These are phyloP conservation scores for Harpagifer antarcticus DNA, from an alignment of 2,797 vertebrate species.

Conservation along the genomic window DNA sequence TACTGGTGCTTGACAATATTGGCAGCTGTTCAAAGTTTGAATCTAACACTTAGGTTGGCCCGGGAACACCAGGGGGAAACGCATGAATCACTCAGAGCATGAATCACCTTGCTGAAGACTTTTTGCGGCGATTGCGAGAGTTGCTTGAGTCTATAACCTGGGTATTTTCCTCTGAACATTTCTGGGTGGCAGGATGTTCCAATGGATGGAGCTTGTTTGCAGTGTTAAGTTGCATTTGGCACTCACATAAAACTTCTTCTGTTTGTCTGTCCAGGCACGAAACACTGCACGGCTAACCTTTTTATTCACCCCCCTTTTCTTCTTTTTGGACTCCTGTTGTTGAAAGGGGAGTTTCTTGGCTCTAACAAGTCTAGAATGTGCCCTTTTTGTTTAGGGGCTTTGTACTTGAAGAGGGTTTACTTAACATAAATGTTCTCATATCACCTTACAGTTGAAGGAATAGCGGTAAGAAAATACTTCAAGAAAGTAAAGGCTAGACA, in stretches of 20 bases:
- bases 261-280: conserved; percentile 82
- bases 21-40: conserved; percentile 72
- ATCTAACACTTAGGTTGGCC: conserved; percentile 42
- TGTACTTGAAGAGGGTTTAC: conserved; percentile 76
- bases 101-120: conserved; percentile 54
- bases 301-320: conserved; percentile 69
- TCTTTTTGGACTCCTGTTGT: conserved; percentile 68
- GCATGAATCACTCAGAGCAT: conserved; percentile 62
- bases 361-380: conserved; percentile 62
- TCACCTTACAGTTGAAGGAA: conserved; percentile 48
- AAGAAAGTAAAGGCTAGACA: conserved; percentile 34
- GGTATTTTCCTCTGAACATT: conserved; percentile 54
- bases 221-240: conserved; percentile 83
- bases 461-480: conserved; percentile 23
- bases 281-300: conserved; percentile 78
- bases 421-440: conserved; percentile 69
- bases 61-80: conserved; percentile 48
- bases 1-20: conserved; percentile 73
- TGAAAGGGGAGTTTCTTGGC: conserved; percentile 74
- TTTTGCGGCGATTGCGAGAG: conserved; percentile 51
- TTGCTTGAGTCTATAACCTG: conserved; percentile 43
- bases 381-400: conserved; percentile 66
- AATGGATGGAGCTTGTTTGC: conserved; percentile 79
- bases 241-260: conserved; percentile 80
- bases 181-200: conserved; percentile 74